Evolutionary conservation across 2,888 invertebrate genomes (phyloP), one percentile per base, ranked within the genome.

Genomic region (Timandra comae): DNA sequence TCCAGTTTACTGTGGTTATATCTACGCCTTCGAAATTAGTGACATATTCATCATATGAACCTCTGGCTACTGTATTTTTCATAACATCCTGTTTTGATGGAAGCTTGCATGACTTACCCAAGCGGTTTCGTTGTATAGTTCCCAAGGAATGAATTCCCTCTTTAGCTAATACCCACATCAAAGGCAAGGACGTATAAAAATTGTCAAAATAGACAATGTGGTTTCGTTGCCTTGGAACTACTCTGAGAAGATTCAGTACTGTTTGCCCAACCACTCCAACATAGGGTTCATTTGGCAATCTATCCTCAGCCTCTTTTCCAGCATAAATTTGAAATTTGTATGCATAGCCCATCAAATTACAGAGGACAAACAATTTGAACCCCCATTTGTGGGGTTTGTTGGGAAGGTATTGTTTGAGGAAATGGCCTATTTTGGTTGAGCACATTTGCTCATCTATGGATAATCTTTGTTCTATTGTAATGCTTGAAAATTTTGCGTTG

Each of bases 171-270:
- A 53, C 49, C 46, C 41, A 28, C 39, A 61, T 36, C 35, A 63
- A 46, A 43, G 59, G 56, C 49, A 60, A 42, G 29, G 48, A 53
- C 12, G 56, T 58, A 41, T 58, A 59, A 46, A 49, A 58, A 49
- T 59, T 61, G 43, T 57, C 54, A 45, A 63, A 60, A 42, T 52
- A 58, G 41, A 46, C 45, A 22, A 47, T 49, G 13, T 47, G 43
- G 33, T 48, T 46, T 19, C 7, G 33, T 36, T 10, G 39, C 35
- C 44, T 47, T 34, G 46, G 45, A 25, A 40, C 38, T 19, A 26
- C 43, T 16, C 46, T 44, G 28, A 39, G 27, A 11, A 52, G 38
- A 19, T 33, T 38, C 5, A 47, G 24, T 29, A 52, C 46, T 12
- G 41, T 26, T 28, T 49, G 37, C 9, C 36, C 36, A 24, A 38